Evolutionary conservation across 2,888 invertebrate species (phyloP).

Genomic region (Erpobdella octoculata): DNA sequence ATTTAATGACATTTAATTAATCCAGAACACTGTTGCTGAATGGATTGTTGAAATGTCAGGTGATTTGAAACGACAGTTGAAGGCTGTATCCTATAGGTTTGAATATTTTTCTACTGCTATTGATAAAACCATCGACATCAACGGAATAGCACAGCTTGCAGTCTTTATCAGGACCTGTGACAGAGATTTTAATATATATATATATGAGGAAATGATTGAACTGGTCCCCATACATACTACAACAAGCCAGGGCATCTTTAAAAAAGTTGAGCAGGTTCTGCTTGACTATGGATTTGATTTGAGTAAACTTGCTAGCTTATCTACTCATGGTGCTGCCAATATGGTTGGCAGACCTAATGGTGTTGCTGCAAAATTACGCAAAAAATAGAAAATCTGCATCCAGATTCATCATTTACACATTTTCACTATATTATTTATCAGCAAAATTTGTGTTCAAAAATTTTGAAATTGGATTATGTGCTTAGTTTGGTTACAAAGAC

Average conservation of each 20-base stretch:
- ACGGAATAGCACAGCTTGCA: conserved; percentile 12
- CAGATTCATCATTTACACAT: conserved; percentile 1
- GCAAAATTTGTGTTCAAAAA: neutral
- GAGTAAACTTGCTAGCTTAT: conserved; percentile 4
- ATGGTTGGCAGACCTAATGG: conserved; percentile 14
- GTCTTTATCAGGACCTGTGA: conserved; percentile 5
- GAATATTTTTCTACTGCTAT: conserved; percentile 10
- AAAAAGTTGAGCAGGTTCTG: neutral
- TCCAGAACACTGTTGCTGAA: too few relatives aligned
- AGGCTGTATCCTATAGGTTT: neutral
- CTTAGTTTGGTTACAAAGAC: neutral
- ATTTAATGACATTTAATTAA: too few relatives aligned
- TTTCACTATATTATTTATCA: neutral
- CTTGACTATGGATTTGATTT: conserved; percentile 6
- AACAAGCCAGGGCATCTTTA: neutral
- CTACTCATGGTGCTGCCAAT: conserved; percentile 9
- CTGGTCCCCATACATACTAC: conserved; percentile 5
- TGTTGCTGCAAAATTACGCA: too few relatives aligned
- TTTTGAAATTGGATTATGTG: neutral
- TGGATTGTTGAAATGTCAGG: too few relatives aligned
- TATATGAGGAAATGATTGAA: conserved; percentile 2
- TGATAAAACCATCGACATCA: neutral
- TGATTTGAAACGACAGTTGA: conserved; percentile 7
- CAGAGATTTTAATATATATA: neutral
- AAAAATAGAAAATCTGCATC: neutral